Evolutionary conservation across 2,113 vertebrate species (phyloP).

Genomic region (Dicerorhinus sumatrensis): DNA sequence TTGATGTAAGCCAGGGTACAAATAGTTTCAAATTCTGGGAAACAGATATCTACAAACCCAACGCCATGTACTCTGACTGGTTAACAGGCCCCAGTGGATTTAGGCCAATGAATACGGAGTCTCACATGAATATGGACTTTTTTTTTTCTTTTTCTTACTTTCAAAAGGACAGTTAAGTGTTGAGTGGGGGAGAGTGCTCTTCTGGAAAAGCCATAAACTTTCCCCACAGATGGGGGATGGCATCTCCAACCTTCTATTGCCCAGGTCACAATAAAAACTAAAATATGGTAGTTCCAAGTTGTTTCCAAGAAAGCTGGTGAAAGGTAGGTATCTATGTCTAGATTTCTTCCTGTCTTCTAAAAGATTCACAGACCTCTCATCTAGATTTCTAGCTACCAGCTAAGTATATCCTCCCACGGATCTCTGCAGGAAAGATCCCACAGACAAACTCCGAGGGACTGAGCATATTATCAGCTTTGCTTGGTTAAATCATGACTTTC

Average conservation of each 20-base stretch:
- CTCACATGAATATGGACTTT: accelerated
- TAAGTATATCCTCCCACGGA: background rate
- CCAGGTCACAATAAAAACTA: background rate
- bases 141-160: background rate
- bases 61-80: accelerated
- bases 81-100: background rate
- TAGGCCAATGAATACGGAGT: background rate
- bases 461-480: background rate
- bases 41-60: background rate
- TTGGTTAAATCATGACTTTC: background rate
- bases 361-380: background rate
- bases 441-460: accelerated
- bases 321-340: background rate
- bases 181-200: background rate
- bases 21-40: background rate
- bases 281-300: accelerated
- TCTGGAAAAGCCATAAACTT: background rate
- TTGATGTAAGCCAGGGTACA: background rate
- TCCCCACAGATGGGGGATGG: accelerated
- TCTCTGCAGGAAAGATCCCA: background rate
- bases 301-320: background rate
- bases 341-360: background rate
- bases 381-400: background rate
- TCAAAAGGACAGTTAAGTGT: background rate
- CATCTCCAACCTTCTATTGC: too few relatives aligned